Conservation (phyloP, 2,888 invertebrate species). For the Mantis religiosa region DNA sequence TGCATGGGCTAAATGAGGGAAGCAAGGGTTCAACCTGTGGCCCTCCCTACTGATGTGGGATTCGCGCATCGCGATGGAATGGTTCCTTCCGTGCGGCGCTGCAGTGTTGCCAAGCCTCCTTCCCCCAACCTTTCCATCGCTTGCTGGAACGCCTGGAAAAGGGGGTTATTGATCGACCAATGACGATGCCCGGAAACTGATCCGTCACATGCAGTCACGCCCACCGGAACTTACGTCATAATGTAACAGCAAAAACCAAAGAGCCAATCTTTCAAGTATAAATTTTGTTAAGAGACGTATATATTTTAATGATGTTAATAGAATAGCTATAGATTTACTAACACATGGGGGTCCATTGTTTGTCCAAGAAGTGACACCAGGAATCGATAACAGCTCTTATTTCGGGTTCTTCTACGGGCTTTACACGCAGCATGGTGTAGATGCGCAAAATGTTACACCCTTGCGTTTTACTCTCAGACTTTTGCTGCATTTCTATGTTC, state of each 20-base stretch:
- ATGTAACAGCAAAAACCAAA: not conserved
- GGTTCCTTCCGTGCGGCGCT: constrained; percentile 15
- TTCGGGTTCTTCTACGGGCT: not conserved
- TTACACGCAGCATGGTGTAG: not conserved
- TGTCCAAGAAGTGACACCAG: not conserved
- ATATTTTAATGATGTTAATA: not conserved
- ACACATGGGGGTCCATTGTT: not conserved
- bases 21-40: not conserved
- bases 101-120: constrained; percentile 11
- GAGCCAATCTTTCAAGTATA: not conserved
- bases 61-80: constrained; percentile 18
- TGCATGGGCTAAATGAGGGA: not conserved
- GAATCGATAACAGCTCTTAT: not conserved
- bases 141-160: not conserved
- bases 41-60: not conserved
- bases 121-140: not conserved
- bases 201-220: constrained; percentile 10
- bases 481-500: not conserved
- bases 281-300: not conserved
- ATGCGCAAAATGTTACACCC: not conserved
- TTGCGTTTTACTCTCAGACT: too few species aligned
- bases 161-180: constrained; percentile 29
- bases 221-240: constrained; percentile 12
- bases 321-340: not conserved
- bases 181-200: constrained; percentile 17